phyloP scores from a whole-genome alignment of 2,797 vertebrate species.

The Sebastes aleutianus region DNA sequence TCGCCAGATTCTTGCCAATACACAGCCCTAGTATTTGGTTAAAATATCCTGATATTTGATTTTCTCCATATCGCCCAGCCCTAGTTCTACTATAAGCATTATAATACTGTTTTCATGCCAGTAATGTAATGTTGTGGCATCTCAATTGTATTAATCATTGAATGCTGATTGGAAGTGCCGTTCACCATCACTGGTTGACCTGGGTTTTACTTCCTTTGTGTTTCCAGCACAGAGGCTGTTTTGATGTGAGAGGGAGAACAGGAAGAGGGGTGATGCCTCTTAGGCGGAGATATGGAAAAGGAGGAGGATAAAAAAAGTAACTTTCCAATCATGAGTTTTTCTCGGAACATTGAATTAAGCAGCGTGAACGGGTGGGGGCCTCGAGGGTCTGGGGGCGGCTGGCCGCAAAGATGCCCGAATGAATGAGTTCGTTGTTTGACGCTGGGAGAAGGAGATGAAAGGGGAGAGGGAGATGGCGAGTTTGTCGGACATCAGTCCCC shows the following conservation, averaged over 20 bases:
- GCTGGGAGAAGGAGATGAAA: slow-evolving; percentile 80
- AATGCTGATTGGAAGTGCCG: neutral
- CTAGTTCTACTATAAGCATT: neutral
- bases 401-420: slow-evolving; percentile 77
- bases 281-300: slow-evolving; percentile 53
- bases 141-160: neutral
- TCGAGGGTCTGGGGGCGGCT: slow-evolving; percentile 72
- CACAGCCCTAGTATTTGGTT: too few species aligned
- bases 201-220: slow-evolving; percentile 6
- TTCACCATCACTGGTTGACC: neutral
- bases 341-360: slow-evolving; percentile 87
- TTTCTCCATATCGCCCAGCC: too few species aligned
- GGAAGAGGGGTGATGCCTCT: slow-evolving; percentile 40
- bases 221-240: slow-evolving; percentile 41
- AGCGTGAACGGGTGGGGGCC: slow-evolving; percentile 77
- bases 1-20: too few species aligned
- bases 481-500: slow-evolving; percentile 74
- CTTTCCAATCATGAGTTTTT: slow-evolving; percentile 86
- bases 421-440: slow-evolving; percentile 81
- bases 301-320: slow-evolving; percentile 71
- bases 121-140: neutral
- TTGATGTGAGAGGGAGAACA: slow-evolving; percentile 33
- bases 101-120: neutral
- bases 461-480: slow-evolving; percentile 78
- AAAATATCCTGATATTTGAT: too few species aligned